Percentiles rank a stretch among this genome's conserved stretches.
These are phyloP conservation scores for Tenthredo distinguenda DNA, from an alignment of 2,888 invertebrate species.

Conservation along the genomic window DNA sequence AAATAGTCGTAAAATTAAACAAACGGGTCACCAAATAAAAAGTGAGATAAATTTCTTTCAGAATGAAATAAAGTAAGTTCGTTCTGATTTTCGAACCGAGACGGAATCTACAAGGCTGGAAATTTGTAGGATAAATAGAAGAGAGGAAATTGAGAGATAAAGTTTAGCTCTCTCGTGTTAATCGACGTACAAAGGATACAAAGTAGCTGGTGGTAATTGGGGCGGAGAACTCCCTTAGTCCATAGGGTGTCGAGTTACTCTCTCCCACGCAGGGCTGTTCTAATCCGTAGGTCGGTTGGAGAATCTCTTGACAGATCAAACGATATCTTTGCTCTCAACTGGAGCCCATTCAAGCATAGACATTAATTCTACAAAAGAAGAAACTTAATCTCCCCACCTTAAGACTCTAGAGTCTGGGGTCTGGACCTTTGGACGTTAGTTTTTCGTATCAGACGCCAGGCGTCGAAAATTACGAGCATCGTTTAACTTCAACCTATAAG, in stretches of 20 bases:
- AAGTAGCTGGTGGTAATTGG: constrained; percentile 40
- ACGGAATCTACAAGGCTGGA: constrained; percentile 47
- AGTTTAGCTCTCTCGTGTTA: neutral
- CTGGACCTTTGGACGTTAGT: constrained; percentile 6
- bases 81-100: neutral
- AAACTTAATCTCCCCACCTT: constrained; percentile 46
- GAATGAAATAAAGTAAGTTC: neutral
- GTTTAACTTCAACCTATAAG: constrained; percentile 39
- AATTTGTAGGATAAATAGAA: constrained; percentile 1
- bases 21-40: neutral
- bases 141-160: constrained; percentile 23
- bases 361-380: constrained; percentile 53
- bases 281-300: neutral
- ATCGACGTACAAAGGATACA: constrained; percentile 35
- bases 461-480: constrained; percentile 46
- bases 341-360: constrained; percentile 44
- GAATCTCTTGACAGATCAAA: constrained; percentile 51
- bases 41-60: neutral
- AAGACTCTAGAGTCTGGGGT: neutral
- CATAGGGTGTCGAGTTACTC: constrained; percentile 44
- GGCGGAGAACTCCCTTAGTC: constrained; percentile 26
- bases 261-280: constrained; percentile 16
- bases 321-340: constrained; percentile 51
- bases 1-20: neutral
- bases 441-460: constrained; percentile 30